A percentile compares a stretch with the other conserved stretches of the same genome.
Conservation (phyloP, 2,888 invertebrate species). For the Halictus quadricinctus region DNA sequence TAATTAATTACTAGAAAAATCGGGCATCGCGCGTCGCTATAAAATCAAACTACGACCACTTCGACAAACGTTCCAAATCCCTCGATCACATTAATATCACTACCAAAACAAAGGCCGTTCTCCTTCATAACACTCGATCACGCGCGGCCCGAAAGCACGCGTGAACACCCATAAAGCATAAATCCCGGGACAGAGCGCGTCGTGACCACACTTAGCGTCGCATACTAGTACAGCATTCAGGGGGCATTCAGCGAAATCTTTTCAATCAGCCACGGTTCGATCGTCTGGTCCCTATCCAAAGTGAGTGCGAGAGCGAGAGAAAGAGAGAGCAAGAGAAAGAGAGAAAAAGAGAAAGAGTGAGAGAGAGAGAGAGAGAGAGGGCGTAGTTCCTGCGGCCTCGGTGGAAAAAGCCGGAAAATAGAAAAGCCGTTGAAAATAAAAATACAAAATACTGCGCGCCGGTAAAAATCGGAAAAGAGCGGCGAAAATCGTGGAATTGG, state of each 20-base stretch:
- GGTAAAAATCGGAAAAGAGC: constrained; percentile 37
- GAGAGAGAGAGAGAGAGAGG: not conserved
- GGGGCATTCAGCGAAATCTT: constrained; percentile 5
- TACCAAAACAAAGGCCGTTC: constrained; percentile 10
- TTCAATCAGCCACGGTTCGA: constrained; percentile 6
- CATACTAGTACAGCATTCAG: too few relatives aligned
- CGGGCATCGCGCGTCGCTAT: constrained; percentile 3
- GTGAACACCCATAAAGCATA: constrained; percentile 1
- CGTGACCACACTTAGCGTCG: constrained; percentile 7
- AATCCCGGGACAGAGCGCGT: not conserved
- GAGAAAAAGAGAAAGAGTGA: too few relatives aligned
- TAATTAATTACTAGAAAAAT: constrained; percentile 5
- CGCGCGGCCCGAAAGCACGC: not conserved
- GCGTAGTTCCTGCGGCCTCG: not conserved
- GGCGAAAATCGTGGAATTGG: constrained; percentile 43
- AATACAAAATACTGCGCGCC: constrained; percentile 27
- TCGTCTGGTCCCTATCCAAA: not conserved
- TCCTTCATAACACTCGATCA: constrained; percentile 19
- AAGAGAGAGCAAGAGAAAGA: not conserved
- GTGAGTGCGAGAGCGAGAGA: not conserved
- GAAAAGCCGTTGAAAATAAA: not conserved
- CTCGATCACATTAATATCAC: not conserved
- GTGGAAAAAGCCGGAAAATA: not conserved
- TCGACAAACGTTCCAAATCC: not conserved
- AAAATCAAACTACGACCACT: constrained; percentile 2